phyloP scores from a whole-genome alignment of 2,888 invertebrate genomes.

The Synergus laeviventris region DNA sequence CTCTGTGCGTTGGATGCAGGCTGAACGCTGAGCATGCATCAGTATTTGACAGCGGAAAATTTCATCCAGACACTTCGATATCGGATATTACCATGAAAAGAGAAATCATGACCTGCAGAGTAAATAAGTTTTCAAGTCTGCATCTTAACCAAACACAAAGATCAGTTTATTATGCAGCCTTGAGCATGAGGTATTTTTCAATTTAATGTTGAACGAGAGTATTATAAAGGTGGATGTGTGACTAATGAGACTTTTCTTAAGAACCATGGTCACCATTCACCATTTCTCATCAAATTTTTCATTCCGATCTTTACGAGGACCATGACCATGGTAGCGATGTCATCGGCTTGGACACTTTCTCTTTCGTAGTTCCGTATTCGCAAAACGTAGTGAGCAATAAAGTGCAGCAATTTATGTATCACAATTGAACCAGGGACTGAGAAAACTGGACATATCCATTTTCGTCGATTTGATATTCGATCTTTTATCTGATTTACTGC shows the following conservation, averaged over 20 bases:
- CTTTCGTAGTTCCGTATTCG: slow-evolving; percentile 60
- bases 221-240: background rate
- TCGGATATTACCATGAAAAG: slow-evolving; percentile 7
- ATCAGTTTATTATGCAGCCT: background rate
- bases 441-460: slow-evolving; percentile 39
- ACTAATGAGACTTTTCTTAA: background rate
- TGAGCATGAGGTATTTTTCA: background rate
- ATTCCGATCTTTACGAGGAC: slow-evolving; percentile 59
- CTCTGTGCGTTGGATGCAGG: slow-evolving; percentile 36
- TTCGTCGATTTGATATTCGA: slow-evolving; percentile 36
- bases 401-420: slow-evolving; percentile 37
- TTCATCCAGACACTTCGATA: slow-evolving; percentile 7
- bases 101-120: slow-evolving; percentile 39
- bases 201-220: background rate
- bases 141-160: background rate
- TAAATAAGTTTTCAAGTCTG: slow-evolving; percentile 34
- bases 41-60: slow-evolving; percentile 44
- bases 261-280: background rate
- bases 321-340: slow-evolving; percentile 67
- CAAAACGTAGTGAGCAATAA: slow-evolving; percentile 36
- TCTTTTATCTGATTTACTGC: slow-evolving; percentile 36
- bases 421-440: slow-evolving; percentile 24
- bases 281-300: slow-evolving; percentile 48
- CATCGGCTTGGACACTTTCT: slow-evolving; percentile 66
- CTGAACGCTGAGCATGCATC: slow-evolving; percentile 30